Base-by-base conservation (phyloP, 2,888 invertebrate genomes). In the Quadroppia sp. region DNA sequence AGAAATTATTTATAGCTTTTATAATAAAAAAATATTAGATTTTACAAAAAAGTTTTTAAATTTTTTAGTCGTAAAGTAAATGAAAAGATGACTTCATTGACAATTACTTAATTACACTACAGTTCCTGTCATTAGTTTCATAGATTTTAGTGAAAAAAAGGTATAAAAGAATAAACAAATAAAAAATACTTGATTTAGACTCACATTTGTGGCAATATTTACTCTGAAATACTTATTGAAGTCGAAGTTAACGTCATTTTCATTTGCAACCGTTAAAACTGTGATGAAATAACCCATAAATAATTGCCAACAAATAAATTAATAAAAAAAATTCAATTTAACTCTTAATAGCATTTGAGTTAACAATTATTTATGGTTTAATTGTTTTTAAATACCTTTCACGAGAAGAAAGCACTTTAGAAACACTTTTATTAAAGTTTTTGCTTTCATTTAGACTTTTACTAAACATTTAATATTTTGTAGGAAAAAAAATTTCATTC, bases 221-320 rank as follows among this genome's bases (percentile, higher is more conserved):
- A 69, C 69, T 69, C 28, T 69, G 15, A 42, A 69, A 28, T 69
- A 69, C 2, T 69, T 69, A 69, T 69, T 69, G 45, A 69, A 69
- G 25, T 69, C 69, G 28, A 69, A 69, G 13, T 45, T 15, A 28
- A 69, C 69, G 45, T 69, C 69, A 69, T 69, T 69, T 36, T 42
- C 28, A 23, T 32, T 36, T 15, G 61, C 61, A 36, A n/a, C n/a
- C n/a, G n/a, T n/a, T n/a, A n/a, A 56, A 30, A 28, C 56, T 56
- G 20, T 50, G 28, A 17, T n/a, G n/a, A n/a, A n/a, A n/a, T n/a
- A n/a, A n/a, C n/a, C n/a, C n/a, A n/a, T n/a, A n/a, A n/a, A n/a
- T n/a, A n/a, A n/a, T n/a, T n/a, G n/a, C n/a, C n/a, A n/a, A n/a
- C n/a, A 28, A 56, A 56, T 15, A 56, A 13, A 53, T 13, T 23